Evolutionary conservation across 2,888 invertebrate genomes (phyloP).

Genomic region (Bruchidius siliquastri): DNA sequence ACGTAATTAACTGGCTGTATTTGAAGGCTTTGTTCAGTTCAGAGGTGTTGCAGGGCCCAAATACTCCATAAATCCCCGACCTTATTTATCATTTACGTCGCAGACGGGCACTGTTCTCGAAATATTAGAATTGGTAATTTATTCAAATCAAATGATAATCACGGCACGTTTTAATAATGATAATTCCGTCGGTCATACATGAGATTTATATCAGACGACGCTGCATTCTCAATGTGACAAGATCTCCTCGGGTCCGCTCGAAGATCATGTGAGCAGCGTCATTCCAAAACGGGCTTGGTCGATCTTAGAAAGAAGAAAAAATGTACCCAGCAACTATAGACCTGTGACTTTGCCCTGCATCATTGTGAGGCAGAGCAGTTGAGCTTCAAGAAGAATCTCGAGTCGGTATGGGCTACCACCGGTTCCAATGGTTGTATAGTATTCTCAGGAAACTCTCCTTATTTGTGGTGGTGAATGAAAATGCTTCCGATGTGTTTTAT

Average conservation of each 20-base stretch:
- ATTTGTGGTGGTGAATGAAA: no score
- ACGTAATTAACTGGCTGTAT: neutral
- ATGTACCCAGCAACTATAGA: no score
- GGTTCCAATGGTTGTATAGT: no score
- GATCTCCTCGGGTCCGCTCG: neutral
- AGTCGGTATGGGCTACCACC: no score
- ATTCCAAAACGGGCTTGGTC: no score
- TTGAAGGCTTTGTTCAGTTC: neutral
- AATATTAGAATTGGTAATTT: neutral
- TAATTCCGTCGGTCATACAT: neutral
- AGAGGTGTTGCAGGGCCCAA: neutral
- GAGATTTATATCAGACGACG: neutral
- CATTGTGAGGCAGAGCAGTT: no score
- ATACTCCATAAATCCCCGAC: neutral
- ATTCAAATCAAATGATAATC: neutral
- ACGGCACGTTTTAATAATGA: neutral
- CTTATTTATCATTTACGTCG: neutral
- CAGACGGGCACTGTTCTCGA: neutral
- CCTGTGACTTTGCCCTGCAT: no score
- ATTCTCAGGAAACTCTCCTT: no score
- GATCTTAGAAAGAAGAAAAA: no score
- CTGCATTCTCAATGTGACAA: neutral
- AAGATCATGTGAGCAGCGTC: no score
- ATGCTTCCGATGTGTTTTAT: no score
- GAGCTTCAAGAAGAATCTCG: no score